These are phyloP conservation scores for Volucella zonaria DNA, from an alignment of 2,888 invertebrate genomes.

Conservation along the genomic window DNA sequence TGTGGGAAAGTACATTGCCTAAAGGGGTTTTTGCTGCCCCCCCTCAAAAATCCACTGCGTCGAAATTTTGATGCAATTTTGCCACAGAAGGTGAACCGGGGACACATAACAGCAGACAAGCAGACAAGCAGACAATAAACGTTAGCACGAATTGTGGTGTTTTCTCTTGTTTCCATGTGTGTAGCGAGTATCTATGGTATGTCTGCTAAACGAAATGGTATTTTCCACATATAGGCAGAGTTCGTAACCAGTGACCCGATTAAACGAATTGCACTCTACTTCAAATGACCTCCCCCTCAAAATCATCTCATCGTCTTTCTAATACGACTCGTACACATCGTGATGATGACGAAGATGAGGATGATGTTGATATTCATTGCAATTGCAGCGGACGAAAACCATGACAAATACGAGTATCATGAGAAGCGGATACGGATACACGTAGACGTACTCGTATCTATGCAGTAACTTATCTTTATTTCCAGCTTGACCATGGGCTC, in stretches of 20 bases:
- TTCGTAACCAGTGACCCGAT: constrained; percentile 58
- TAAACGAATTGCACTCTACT: constrained; percentile 39
- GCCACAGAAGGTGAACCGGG: constrained; percentile 28
- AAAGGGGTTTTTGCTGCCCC: constrained; percentile 25
- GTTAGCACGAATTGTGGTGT: constrained; percentile 58
- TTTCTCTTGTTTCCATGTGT: background rate
- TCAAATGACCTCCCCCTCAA: constrained; percentile 37
- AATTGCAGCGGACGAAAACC: background rate
- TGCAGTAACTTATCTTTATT: constrained; percentile 46
- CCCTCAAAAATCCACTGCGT: constrained; percentile 65
- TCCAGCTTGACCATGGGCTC: constrained; percentile 39
- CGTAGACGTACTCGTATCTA: constrained; percentile 9
- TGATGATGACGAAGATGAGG: constrained; percentile 4
- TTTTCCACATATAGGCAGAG: constrained; percentile 16
- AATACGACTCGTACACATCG: constrained; percentile 33
- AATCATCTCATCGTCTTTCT: constrained; percentile 25
- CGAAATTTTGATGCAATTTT: constrained; percentile 69
- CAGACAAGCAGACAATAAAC: constrained; percentile 64
- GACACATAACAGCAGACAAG: constrained; percentile 17
- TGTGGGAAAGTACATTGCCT: constrained; percentile 53
- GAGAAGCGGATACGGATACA: background rate
- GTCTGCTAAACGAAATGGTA: constrained; percentile 19
- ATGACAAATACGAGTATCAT: constrained; percentile 48
- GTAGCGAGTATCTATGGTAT: background rate
- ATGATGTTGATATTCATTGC: constrained; percentile 8